A percentile compares a stretch with the other conserved stretches of the same genome.
Conservation (phyloP, 2,888 invertebrate genomes). For the Ectobius pallidus region DNA sequence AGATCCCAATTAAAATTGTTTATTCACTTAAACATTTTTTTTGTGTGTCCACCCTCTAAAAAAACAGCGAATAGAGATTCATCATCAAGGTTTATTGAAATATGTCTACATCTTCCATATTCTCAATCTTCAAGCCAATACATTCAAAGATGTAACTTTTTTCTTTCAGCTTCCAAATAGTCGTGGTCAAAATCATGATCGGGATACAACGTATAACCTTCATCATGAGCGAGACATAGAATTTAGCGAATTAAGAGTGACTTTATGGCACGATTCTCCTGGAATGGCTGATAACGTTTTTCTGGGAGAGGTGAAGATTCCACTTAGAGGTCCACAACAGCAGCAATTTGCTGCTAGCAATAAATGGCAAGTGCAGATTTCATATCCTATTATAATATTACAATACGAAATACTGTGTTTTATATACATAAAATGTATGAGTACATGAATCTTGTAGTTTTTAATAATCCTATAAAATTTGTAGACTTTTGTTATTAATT, state of each 20-base stretch:
- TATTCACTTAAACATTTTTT: too few species aligned
- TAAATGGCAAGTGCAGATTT: conserved; percentile 81
- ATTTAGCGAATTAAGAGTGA: conserved; percentile 80
- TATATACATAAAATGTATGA: too few species aligned
- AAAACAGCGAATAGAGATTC: too few species aligned
- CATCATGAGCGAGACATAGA: conserved; percentile 62
- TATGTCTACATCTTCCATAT: too few species aligned
- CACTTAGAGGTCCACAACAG: conserved; percentile 71
- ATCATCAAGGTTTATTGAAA: too few species aligned
- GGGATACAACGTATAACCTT: conserved; percentile 41
- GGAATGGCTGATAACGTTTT: conserved; percentile 81
- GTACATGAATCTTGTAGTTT: too few species aligned
- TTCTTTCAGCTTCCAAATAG: conserved; percentile 44
- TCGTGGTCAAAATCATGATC: conserved; percentile 46
- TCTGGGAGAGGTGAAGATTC: conserved; percentile 85
- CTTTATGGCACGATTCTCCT: conserved; percentile 85
- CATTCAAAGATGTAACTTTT: too few species aligned
- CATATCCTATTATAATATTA: too few species aligned
- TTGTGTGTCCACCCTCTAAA: too few species aligned
- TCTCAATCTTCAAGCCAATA: too few species aligned
- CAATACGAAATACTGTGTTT: too few species aligned
- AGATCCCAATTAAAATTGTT: too few species aligned
- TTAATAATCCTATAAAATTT: background rate
- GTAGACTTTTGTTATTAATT: background rate
- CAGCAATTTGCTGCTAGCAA: conserved; percentile 66